Conservation (phyloP, 2,888 invertebrate genomes). For the Nemapogon koenigi region DNA sequence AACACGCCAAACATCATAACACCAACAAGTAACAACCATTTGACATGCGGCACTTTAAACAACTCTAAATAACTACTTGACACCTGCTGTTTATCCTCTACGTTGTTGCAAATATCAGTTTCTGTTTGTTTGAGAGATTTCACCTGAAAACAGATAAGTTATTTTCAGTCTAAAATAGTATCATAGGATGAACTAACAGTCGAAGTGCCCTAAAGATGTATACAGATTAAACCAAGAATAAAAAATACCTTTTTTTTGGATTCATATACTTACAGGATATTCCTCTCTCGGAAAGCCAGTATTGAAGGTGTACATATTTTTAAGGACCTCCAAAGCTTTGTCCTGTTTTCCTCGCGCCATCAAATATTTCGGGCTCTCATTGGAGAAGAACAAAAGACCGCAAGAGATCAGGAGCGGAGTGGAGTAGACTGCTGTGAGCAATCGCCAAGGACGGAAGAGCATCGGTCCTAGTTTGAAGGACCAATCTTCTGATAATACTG, state of each 20-base stretch:
- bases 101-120: not conserved
- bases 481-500: slow-evolving; percentile 64
- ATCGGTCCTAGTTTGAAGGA: slow-evolving; percentile 32
- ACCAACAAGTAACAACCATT: slow-evolving; percentile 40
- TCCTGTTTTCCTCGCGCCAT: slow-evolving; percentile 66
- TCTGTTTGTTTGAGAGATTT: slow-evolving; percentile 27
- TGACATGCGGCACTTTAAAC: slow-evolving; percentile 39
- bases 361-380: slow-evolving; percentile 83
- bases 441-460: slow-evolving; percentile 73
- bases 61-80: slow-evolving; percentile 21
- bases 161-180: not conserved
- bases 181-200: not conserved
- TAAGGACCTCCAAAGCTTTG: slow-evolving; percentile 58
- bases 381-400: slow-evolving; percentile 55
- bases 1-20: slow-evolving; percentile 51
- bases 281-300: slow-evolving; percentile 27
- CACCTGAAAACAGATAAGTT: slow-evolving; percentile 26
- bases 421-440: slow-evolving; percentile 70
- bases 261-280: slow-evolving; percentile 39
- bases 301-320: slow-evolving; percentile 34
- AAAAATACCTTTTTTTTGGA: too few species aligned
- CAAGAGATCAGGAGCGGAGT: slow-evolving; percentile 66
- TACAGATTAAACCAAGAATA: not conserved
- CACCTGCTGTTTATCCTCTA: not conserved
- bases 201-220: not conserved